phyloP scores from a whole-genome alignment of 2,113 vertebrate species.

The Hippocampus zosterae region DNA sequence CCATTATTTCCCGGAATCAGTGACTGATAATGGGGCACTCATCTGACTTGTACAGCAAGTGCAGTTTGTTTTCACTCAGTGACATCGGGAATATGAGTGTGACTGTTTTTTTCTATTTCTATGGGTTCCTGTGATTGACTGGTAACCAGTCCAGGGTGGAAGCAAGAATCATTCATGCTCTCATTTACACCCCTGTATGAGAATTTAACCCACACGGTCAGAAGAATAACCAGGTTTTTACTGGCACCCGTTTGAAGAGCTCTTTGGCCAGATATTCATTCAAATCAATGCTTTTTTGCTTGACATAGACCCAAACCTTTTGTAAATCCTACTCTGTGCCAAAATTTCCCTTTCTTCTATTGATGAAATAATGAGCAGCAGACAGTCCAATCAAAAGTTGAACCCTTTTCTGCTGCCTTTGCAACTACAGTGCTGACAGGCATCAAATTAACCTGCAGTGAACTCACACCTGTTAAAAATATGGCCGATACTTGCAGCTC shows the following conservation, averaged over 20 bases:
- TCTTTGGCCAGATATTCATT: not conserved
- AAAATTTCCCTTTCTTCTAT: not conserved
- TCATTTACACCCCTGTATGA: no score
- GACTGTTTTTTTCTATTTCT: no score
- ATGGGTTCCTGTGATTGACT: no score
- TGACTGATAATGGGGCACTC: no score
- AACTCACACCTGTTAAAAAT: constrained; percentile 8
- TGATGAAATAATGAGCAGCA: constrained; percentile 10
- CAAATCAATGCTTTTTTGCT: not conserved
- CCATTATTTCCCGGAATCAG: no score
- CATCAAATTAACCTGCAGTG: constrained; percentile 17
- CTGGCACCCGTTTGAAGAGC: not conserved
- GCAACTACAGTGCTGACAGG: constrained; percentile 17
- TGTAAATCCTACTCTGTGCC: not conserved
- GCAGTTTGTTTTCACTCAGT: no score
- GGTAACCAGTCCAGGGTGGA: no score
- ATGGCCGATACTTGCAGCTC: constrained; percentile 6
- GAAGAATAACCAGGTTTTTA: not conserved
- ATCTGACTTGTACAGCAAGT: no score
- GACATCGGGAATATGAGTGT: no score
- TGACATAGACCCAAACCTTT: not conserved
- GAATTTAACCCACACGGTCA: no score
- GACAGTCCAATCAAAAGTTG: constrained; percentile 22
- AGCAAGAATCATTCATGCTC: no score
- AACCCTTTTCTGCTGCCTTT: constrained; percentile 8